phyloP scores from a whole-genome alignment of 2,113 vertebrate species.

The Lepus americanus region DNA sequence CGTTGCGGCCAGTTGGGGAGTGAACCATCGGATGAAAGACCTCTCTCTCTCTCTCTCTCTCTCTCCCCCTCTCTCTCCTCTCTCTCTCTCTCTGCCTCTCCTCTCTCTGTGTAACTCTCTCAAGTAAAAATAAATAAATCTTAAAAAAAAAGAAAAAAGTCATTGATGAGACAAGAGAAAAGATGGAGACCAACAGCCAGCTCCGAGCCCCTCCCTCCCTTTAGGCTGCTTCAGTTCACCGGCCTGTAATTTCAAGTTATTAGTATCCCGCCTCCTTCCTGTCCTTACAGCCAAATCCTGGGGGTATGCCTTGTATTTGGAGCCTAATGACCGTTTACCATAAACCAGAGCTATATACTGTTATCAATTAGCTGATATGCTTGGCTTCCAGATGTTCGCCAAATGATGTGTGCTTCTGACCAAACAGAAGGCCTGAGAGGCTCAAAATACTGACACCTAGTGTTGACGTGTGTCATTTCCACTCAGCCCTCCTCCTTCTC shows the following conservation, averaged over 20 bases:
- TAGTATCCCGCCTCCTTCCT: neutral
- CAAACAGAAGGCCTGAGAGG: neutral
- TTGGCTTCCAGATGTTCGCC: slow-evolving; percentile 38
- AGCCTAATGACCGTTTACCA: neutral
- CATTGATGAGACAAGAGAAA: neutral
- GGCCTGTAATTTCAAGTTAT: neutral
- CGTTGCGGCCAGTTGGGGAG: too few relatives aligned
- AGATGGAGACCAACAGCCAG: neutral
- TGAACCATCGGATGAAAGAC: too few relatives aligned
- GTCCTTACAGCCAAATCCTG: neutral
- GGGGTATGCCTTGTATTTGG: neutral
- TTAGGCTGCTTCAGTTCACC: neutral
- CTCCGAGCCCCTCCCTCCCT: neutral
- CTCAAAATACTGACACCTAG: neutral
- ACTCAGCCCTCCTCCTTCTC: neutral
- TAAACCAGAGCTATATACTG: neutral
- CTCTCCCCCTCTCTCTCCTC: too few relatives aligned
- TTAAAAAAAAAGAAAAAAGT: too few relatives aligned
- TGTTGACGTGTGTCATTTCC: neutral
- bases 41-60: too few relatives aligned
- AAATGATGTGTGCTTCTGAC: slow-evolving; percentile 14
- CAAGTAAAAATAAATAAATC: too few relatives aligned
- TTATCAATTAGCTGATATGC: neutral
- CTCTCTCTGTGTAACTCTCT: too few relatives aligned
- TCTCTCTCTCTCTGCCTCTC: too few relatives aligned